Conservation (phyloP, 2,888 invertebrate genomes). For the Meteorus cinctellus region DNA sequence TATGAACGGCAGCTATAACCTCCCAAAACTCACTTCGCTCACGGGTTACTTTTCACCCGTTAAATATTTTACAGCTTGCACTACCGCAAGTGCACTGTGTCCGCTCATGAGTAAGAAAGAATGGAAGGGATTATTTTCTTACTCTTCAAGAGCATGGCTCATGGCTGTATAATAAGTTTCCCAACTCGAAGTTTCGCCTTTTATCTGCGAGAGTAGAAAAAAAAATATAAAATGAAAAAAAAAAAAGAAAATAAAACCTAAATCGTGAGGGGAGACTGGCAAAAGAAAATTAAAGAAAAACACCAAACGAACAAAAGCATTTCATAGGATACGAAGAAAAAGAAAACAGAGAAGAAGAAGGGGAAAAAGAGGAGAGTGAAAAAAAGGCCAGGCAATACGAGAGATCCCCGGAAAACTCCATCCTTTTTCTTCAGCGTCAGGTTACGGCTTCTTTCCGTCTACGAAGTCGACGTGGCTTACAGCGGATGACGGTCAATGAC, state of each 20-base stretch:
- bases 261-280: background rate
- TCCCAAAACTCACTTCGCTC: background rate
- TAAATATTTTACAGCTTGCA: slow-evolving; percentile 44
- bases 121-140: slow-evolving; percentile 46
- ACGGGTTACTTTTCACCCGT: slow-evolving; percentile 35
- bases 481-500: slow-evolving; percentile 1
- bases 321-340: background rate
- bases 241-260: background rate
- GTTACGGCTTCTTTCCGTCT: slow-evolving; percentile 2
- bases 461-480: slow-evolving; percentile 4
- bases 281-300: background rate
- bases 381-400: background rate
- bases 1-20: background rate
- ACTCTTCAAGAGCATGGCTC: slow-evolving; percentile 36
- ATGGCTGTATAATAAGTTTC: slow-evolving; percentile 27
- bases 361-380: background rate
- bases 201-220: background rate
- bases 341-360: background rate
- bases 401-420: background rate
- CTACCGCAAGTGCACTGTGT: slow-evolving; percentile 15
- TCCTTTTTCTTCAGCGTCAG: slow-evolving; percentile 18
- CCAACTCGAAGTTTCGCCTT: slow-evolving; percentile 10
- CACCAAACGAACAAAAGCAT: background rate
- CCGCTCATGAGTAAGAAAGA: slow-evolving; percentile 6
- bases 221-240: slow-evolving; percentile 5